These are phyloP conservation scores for Drosophila ohnishii DNA, from an alignment of 1,140 invertebrate species.

Conservation along the genomic window DNA sequence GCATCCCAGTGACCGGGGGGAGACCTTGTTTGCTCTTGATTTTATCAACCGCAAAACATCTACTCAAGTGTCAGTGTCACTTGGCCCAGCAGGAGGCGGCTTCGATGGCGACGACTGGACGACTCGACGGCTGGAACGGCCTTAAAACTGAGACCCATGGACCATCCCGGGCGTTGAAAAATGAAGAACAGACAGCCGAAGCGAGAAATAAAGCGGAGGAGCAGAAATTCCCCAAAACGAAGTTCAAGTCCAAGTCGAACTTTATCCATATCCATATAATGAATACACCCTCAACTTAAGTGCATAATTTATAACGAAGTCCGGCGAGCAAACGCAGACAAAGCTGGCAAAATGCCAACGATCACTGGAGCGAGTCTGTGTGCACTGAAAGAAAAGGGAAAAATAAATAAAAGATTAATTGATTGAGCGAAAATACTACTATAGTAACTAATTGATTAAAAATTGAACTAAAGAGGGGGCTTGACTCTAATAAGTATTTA, in stretches of 20 bases:
- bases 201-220: slow-evolving; percentile 44
- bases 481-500: neutral
- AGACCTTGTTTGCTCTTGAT: slow-evolving; percentile 77
- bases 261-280: slow-evolving; percentile 77
- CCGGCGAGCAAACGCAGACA: slow-evolving; percentile 42
- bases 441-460: neutral
- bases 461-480: neutral
- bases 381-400: slow-evolving; percentile 5
- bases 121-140: slow-evolving; percentile 11
- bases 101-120: slow-evolving; percentile 56
- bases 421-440: too few species aligned
- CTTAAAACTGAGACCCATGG: slow-evolving; percentile 45
- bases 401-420: neutral
- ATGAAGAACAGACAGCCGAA: slow-evolving; percentile 74
- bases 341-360: slow-evolving; percentile 33
- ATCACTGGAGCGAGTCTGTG: slow-evolving; percentile 8
- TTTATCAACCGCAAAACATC: slow-evolving; percentile 82
- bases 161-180: slow-evolving; percentile 77
- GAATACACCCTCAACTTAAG: slow-evolving; percentile 82
- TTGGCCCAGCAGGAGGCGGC: slow-evolving; percentile 70
- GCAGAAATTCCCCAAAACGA: slow-evolving; percentile 57
- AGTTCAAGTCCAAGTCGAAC: slow-evolving; percentile 58
- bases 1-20: slow-evolving; percentile 24
- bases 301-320: slow-evolving; percentile 81
- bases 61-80: slow-evolving; percentile 82